Evolutionary conservation across 1,140 invertebrate species (phyloP), one percentile per base, ranked within the genome.

Genomic region (Berghia stephanieae): DNA sequence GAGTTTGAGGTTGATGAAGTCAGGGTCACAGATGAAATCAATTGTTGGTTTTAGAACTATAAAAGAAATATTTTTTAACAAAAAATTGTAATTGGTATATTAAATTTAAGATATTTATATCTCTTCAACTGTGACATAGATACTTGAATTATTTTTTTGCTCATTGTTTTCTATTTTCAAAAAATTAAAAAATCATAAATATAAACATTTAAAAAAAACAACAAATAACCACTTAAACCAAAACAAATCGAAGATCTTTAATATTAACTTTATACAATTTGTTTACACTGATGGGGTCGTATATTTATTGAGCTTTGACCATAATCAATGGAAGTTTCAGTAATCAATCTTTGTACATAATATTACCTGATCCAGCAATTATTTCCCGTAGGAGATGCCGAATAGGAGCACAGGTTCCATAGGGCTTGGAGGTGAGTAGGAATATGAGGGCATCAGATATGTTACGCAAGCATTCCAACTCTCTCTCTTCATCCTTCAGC

Each of bases 1-100:
- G 73, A 97, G 92, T 87, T 95, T 95, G 86, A 94, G 93, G 88
- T 97, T 97, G 76, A 97, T 95, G 85, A 95, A 96, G 89, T 96
- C 95, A 24, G 96, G 95, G 88, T 96, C 94, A 36, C 95, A 96
- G 36, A 97, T 88, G 83, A 94, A 90, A 85, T 96, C 93, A 83
- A 97, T 93, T 42, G 94, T 92, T 76, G 95, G 94, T 87, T 94
- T 94, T 52, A 97, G 89, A 83, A 96, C 95, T 96, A 85, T 69
- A 92, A 91, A 36, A 31, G 67, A 46, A 80, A 43, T 69, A 55
- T 74, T 60, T 60, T 13, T 18, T 24, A 24, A 40, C n/a, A 31
- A 24, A 71, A 2, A 1, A 42, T 42, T 18, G 16, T 24, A n/a
- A n/a, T 27, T 10, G 10, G 60, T 10, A 13, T 21, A 16, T 31